Evolutionary conservation across 2,797 vertebrate species (phyloP), one percentile per base, ranked within the genome.

Genomic region (Poeciliopsis presidionis): DNA sequence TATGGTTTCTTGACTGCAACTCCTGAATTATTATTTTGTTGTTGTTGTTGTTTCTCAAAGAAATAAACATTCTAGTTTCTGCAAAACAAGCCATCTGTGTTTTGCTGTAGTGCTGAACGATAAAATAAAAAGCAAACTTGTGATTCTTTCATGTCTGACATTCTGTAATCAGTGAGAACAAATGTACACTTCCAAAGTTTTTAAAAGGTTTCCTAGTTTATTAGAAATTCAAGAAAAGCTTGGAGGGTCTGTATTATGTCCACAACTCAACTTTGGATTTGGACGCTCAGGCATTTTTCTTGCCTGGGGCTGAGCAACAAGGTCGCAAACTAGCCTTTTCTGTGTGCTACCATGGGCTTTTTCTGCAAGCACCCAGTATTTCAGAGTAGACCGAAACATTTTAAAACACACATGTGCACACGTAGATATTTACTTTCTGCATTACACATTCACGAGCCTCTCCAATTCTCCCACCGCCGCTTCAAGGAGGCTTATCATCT

Each of bases 401-500:
- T 87, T 78, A 76, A 69, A 28, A 77, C 70, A 81, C 49, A 55
- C 25, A 28, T 28, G 67, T 43, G 28, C 43, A 28, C 28, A 9
- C 1, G 28, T 18, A 71, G 13, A 28, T 74, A 81, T 85, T 83
- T 81, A 76, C 65, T 81, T 80, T 83, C 9, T 61, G 12, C 75
- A 77, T 87, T 86, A 79, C 67, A 74, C 75, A 90, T 87, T 87
- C 87, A 89, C 33, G 72, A 84, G 77, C 55, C 74, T 72, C 73
- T 79, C 75, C 76, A 65, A 63, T 78, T 75, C 84, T 53, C 11
- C 78, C 85, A 82, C 65, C 76, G 77, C 67, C 39, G 81, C 87
- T 79, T 89, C 85, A 89, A 82, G 83, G 33, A 77, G 72, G 39
- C 81, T 79, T 89, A 84, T 86, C 70, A 87, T 90, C 85, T 84